phyloP scores from a whole-genome alignment of 2,888 invertebrate genomes.

The Pterostichus niger region DNA sequence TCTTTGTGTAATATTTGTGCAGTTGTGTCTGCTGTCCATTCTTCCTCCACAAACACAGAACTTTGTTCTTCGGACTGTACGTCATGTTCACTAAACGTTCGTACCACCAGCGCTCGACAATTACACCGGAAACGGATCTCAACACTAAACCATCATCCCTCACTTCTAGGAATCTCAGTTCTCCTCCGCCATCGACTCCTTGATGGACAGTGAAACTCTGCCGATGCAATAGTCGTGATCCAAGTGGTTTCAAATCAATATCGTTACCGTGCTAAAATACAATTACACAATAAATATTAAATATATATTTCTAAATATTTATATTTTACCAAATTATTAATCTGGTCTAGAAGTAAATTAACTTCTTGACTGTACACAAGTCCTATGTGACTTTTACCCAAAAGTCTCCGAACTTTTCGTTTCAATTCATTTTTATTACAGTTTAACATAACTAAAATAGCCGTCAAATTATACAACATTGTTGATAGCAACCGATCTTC shows the following conservation, averaged over 20 bases:
- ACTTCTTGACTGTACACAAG: conserved; percentile 98
- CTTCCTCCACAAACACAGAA: conserved; percentile 97
- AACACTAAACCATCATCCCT: conserved; percentile 96
- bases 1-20: conserved; percentile 99
- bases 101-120: conserved; percentile 99
- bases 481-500: conserved; percentile 97
- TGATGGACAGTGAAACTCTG: conserved; percentile 99
- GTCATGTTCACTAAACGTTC: conserved; percentile 99
- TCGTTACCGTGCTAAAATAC: conserved; percentile 94
- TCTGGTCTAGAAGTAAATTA: conserved; percentile 96
- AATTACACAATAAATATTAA: background rate
- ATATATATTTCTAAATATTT: conserved; percentile 67
- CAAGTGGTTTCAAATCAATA: conserved; percentile 96
- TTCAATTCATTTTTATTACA: conserved; percentile 91
- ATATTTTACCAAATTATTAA: conserved; percentile 90
- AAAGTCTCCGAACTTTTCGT: conserved; percentile 91
- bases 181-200: conserved; percentile 94
- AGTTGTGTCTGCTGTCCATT: conserved; percentile 96
- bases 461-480: conserved; percentile 97
- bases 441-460: conserved; percentile 95
- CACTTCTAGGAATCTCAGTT: conserved; percentile 94
- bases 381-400: conserved; percentile 99
- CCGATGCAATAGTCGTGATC: conserved; percentile 96
- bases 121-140: conserved; percentile 90
- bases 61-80: conserved; percentile 98